Conservation (phyloP, 2,888 invertebrate species). For the Caenorhabditis auriculariae region DNA sequence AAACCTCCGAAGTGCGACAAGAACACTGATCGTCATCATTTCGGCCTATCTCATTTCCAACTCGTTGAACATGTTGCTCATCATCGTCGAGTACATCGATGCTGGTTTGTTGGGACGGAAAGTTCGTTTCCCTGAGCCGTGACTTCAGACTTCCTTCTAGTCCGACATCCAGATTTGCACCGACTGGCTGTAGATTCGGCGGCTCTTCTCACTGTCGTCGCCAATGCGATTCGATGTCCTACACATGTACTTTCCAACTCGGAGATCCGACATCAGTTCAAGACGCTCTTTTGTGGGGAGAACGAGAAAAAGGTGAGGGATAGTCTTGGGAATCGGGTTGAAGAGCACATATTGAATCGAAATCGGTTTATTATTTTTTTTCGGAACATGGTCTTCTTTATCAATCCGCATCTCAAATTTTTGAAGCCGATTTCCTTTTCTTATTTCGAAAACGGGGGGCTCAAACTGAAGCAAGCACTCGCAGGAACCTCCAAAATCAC, state of each 20-base stretch:
- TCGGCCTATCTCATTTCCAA: constrained; percentile 59
- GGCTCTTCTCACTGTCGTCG: constrained; percentile 54
- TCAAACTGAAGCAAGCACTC: too few relatives aligned
- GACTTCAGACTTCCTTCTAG: constrained; percentile 44
- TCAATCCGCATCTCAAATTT: too few relatives aligned
- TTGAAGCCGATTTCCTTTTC: too few relatives aligned
- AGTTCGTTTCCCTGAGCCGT: not conserved
- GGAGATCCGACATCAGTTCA: constrained; percentile 58
- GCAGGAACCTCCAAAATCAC: too few relatives aligned
- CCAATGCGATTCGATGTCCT: constrained; percentile 61
- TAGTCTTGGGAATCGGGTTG: too few relatives aligned
- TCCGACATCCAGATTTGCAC: constrained; percentile 47
- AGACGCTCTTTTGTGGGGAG: constrained; percentile 39
- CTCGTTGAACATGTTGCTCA: constrained; percentile 50
- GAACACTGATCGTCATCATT: constrained; percentile 58
- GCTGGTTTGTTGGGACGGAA: constrained; percentile 36
- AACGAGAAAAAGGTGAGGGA: constrained; percentile 15
- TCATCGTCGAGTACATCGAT: constrained; percentile 54
- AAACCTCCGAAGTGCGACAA: constrained; percentile 53
- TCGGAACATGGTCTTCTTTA: too few relatives aligned
- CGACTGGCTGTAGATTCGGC: constrained; percentile 53
- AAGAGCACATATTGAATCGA: too few relatives aligned
- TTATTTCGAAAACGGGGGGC: too few relatives aligned
- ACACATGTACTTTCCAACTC: constrained; percentile 57
- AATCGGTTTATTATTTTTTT: too few relatives aligned